Conservation (phyloP, 2,888 invertebrate species). For the Rambutsinella grinnellia region DNA sequence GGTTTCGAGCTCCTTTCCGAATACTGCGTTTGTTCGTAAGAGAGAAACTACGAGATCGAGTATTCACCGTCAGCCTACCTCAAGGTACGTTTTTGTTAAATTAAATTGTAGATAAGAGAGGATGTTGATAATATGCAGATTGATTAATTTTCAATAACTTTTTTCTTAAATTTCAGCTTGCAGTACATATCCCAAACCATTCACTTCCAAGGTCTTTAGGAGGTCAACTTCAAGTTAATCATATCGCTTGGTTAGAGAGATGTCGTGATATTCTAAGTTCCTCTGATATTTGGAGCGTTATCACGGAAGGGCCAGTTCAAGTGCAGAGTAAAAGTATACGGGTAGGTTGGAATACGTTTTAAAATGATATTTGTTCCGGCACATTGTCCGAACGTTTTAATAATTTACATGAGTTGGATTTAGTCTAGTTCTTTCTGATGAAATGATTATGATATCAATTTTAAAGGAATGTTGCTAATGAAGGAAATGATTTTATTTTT, state of each 20-base stretch:
- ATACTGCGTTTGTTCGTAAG: slow-evolving; percentile 94
- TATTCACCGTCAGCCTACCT: slow-evolving; percentile 93
- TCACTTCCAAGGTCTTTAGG: slow-evolving; percentile 91
- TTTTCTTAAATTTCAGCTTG: slow-evolving; percentile 71
- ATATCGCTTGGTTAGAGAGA: slow-evolving; percentile 87
- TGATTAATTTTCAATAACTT: not conserved
- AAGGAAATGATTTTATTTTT: slow-evolving; percentile 10
- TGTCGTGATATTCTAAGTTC: slow-evolving; percentile 70
- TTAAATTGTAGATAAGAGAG: not conserved
- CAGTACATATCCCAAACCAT: slow-evolving; percentile 89
- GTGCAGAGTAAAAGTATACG: slow-evolving; percentile 42
- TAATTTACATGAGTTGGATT: not conserved
- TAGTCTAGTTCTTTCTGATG: slow-evolving; percentile 1
- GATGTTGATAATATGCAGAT: too few species aligned
- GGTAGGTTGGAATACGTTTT: too few species aligned
- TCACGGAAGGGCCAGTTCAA: slow-evolving; percentile 60
- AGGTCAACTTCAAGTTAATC: slow-evolving; percentile 87
- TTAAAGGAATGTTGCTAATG: too few species aligned
- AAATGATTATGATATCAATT: not conserved
- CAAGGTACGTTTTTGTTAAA: slow-evolving; percentile 71
- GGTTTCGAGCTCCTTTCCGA: slow-evolving; percentile 98
- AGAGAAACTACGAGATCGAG: slow-evolving; percentile 94
- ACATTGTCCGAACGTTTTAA: not conserved
- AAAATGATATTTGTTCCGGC: too few species aligned
- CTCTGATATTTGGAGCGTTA: slow-evolving; percentile 65